Evolutionary conservation across 2,113 vertebrate species (phyloP), one percentile per base, ranked within the genome.

Genomic region (Pelmatolapia mariae): DNA sequence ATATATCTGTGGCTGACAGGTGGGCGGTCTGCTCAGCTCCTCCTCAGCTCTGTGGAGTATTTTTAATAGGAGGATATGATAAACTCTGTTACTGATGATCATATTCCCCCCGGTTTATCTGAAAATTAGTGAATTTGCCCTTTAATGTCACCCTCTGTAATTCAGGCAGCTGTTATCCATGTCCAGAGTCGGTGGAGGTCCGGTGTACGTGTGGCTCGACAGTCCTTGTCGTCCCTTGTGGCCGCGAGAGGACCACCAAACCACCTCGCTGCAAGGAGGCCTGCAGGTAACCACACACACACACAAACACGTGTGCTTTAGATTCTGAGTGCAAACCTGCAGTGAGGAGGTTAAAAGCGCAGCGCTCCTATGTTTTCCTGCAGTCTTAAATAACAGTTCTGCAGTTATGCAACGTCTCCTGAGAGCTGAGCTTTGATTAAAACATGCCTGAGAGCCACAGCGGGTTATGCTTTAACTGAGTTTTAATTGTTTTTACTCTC

Each of bases 111-210:
- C 1, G 0, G 13, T 71, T 71, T 40, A 15, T 68, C 1, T 16
- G 22, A 73, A 45, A 6, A 16, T 45, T 2, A 18, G 0, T 45
- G 3, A 4, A 45, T 15, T 16, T 40, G n/a, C n/a, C 12, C 38
- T 71, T 71, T 73, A 45, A 73, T 73, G 53, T 26, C 40, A 0
- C 56, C 18, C 16, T 12, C 45, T 66, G 22, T 81, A 73, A 6
- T 1, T 19, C 81, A 96, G 94, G 95, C 5, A 90, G 89, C 22
- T 96, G 95, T 10, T 96, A 95, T 8, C 95, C 95, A 0, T 96
- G 95, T 78, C 94, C 95, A 0, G 93, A 95, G 94, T 47, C 78
- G 1, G 94, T 95, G 88, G 85, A 93, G 24, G 87, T 96, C 5
- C 18, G 7, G 1, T 96, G 95, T 7, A 5, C 89, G 0, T 96